Percentiles rank a stretch among this genome's conserved stretches.
Evolutionary conservation across 2,888 invertebrate species (phyloP).

Genomic region (Apodemia hepburni): DNA sequence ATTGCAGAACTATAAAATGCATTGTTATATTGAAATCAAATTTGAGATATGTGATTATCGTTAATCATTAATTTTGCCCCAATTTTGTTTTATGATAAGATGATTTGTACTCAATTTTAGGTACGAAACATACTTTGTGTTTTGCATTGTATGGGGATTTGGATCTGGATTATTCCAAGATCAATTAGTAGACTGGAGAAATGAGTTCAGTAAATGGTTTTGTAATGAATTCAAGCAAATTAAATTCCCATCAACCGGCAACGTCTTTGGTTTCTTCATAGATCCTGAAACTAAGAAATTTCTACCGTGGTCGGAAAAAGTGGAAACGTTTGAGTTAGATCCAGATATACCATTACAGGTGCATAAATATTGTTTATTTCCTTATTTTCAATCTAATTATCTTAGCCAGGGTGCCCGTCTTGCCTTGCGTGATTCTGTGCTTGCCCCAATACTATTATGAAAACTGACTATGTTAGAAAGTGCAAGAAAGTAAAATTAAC

Average conservation of each 20-base stretch:
- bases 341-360: constrained; percentile 93
- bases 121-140: constrained; percentile 96
- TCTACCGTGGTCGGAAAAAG: constrained; percentile 91
- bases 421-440: too few relatives aligned
- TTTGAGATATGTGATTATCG: too few relatives aligned
- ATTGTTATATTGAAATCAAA: too few relatives aligned
- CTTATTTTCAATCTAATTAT: too few relatives aligned
- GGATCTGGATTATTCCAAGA: constrained; percentile 96
- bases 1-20: too few relatives aligned
- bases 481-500: too few relatives aligned
- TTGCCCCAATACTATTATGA: too few relatives aligned
- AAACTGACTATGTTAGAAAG: too few relatives aligned
- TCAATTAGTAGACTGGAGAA: constrained; percentile 93
- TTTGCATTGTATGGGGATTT: constrained; percentile 95
- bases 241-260: constrained; percentile 91
- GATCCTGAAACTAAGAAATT: constrained; percentile 93
- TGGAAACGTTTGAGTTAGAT: constrained; percentile 90
- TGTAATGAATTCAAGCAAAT: constrained; percentile 94
- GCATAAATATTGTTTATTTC: constrained; percentile 22
- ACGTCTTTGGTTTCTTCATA: constrained; percentile 94
- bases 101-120: constrained; percentile 40
- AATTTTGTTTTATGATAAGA: too few relatives aligned
- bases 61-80: too few relatives aligned
- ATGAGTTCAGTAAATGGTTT: constrained; percentile 98
- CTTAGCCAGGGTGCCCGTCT: too few relatives aligned